Evolutionary conservation across 2,797 vertebrate species (phyloP).

Genomic region (Thamnophis elegans): DNA sequence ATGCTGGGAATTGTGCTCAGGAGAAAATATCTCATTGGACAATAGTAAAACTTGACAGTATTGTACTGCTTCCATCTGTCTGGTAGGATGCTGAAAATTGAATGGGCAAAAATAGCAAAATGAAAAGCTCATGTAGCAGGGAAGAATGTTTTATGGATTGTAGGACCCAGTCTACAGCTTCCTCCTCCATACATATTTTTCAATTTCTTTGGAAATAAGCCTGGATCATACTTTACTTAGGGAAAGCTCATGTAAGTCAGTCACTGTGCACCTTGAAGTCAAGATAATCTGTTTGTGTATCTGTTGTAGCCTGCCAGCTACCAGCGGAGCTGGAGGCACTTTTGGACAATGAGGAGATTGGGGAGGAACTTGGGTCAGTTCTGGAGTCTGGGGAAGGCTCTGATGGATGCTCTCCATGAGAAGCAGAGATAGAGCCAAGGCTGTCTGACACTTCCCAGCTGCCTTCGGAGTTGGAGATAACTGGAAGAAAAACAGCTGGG

Average conservation of each 20-base stretch:
- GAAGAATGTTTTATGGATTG: neutral
- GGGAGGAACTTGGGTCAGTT: no score
- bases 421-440: no score
- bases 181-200: neutral
- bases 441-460: no score
- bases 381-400: no score
- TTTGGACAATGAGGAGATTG: no score
- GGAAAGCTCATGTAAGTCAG: neutral
- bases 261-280: neutral
- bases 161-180: neutral
- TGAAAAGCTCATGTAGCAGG: neutral
- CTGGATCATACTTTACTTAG: neutral
- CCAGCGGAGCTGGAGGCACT: no score
- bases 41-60: constrained; percentile 36
- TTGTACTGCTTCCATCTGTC: constrained; percentile 43
- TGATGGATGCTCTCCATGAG: no score
- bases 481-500: no score
- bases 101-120: neutral
- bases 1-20: neutral
- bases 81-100: constrained; percentile 18
- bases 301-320: no score
- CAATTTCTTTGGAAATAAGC: neutral
- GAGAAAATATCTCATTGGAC: constrained; percentile 45
- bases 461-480: no score
- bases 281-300: neutral